Base-by-base conservation (phyloP, 2,888 invertebrate genomes). In the Ornithoptera alexandrae region DNA sequence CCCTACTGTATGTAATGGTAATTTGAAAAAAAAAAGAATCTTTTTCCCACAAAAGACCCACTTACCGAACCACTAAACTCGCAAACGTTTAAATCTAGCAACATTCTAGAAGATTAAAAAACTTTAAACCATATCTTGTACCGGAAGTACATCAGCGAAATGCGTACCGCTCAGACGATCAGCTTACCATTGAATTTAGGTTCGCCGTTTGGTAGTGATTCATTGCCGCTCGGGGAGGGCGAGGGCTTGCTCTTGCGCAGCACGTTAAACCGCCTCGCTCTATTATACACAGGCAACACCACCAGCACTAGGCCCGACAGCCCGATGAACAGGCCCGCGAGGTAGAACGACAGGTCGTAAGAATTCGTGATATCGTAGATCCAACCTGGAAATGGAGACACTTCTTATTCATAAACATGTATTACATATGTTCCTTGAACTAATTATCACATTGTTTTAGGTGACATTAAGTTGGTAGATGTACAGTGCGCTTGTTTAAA, bases 311-410 rank as follows among this genome's bases (percentile, higher is more conserved):
- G 77, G 0, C 97, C 97, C 1, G 97, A 97, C 17, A 96, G 67
- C 0, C 94, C 94, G 75, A 97, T 97, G 89, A 97, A 97, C 36
- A 96, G 89, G 0, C 97, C 97, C 1, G 97, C 95, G 67, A 96
- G 83, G 89, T 96, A 97, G 92, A 97, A 97, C 0, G 97, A 96
- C 63, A 96, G 89, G 84, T 96, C 94, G 90, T 97, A 97, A 12
- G 94, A 94, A 62, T 94, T 94, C 0, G 96, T 96, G 69, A 96
- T 92, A 86, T 97, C 97, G 88, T 94, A 96, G 59, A 97, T 93
- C 95, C 96, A 96, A 61, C 97, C 97, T 97, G 90, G 70, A 93
- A 92, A 12, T 4, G 15, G 15, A 46, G 2, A 46, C 10, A 15
- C 46, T 4, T 12, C 46, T 46, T 12, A 42, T 42, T 46, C 2